Percentiles rank a stretch among this genome's conserved stretches.
These are phyloP conservation scores for Acleris cristana DNA, from an alignment of 2,888 invertebrate genomes.

Conservation along the genomic window DNA sequence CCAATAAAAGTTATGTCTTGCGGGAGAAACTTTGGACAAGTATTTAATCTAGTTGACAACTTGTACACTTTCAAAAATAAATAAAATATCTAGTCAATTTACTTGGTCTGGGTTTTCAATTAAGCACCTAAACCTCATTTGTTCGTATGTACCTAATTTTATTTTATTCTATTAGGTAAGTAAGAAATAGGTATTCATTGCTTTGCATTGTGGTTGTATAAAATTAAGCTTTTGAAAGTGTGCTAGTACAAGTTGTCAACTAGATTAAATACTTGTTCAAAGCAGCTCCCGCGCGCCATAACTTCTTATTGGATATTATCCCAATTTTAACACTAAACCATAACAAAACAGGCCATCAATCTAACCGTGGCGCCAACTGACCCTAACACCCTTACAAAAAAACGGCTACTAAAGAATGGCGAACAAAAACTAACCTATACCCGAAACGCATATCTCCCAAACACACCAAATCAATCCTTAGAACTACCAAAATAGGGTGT, in stretches of 20 bases:
- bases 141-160: too few relatives aligned
- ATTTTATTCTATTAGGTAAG: too few relatives aligned
- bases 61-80: too few relatives aligned
- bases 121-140: too few relatives aligned
- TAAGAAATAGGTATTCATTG: too few relatives aligned
- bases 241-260: too few relatives aligned
- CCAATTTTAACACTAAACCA: conserved; percentile 37
- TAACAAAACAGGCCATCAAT: conserved; percentile 69
- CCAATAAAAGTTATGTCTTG: conserved; percentile 54
- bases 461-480: conserved; percentile 49
- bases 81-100: too few relatives aligned
- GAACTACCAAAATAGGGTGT: conserved; percentile 41
- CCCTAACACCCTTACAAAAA: conserved; percentile 71
- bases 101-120: too few relatives aligned
- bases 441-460: conserved; percentile 39
- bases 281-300: conserved; percentile 31
- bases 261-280: conserved; percentile 6
- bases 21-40: conserved; percentile 14
- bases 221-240: too few relatives aligned
- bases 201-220: too few relatives aligned
- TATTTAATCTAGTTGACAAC: neutral
- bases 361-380: conserved; percentile 73
- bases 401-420: conserved; percentile 73
- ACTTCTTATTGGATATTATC: conserved; percentile 57
- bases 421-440: conserved; percentile 66